These are phyloP conservation scores for Phyllotreta cruciferae DNA, from an alignment of 2,888 invertebrate species.

Conservation along the genomic window DNA sequence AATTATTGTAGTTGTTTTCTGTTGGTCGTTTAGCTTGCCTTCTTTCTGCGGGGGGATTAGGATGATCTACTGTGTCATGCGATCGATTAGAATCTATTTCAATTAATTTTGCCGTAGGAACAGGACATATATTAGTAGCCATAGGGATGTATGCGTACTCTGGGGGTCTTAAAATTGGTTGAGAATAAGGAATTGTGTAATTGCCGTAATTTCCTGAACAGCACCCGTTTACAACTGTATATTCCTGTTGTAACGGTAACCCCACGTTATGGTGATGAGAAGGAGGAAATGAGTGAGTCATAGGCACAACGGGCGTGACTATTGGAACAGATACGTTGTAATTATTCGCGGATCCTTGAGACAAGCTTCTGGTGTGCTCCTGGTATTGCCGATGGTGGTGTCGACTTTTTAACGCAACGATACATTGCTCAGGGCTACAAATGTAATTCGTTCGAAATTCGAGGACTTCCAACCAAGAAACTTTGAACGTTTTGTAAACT, in stretches of 20 bases:
- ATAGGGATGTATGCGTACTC: conserved; percentile 34
- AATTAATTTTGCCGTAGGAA: conserved; percentile 73
- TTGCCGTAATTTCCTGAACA: conserved; percentile 45
- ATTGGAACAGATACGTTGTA: conserved; percentile 33
- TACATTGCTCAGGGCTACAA: conserved; percentile 64
- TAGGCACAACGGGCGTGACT: conserved; percentile 41
- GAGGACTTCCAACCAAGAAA: conserved; percentile 73
- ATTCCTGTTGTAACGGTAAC: conserved; percentile 41
- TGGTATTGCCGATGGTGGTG: conserved; percentile 57
- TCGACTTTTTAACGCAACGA: conserved; percentile 61
- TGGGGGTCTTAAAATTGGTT: conserved; percentile 58
- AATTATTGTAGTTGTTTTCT: conserved; percentile 27
- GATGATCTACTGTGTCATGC: conserved; percentile 52
- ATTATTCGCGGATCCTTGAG: conserved; percentile 39
- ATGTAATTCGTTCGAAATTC: conserved; percentile 67
- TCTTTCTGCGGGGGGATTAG: conserved; percentile 7
- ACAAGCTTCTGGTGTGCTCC: conserved; percentile 48
- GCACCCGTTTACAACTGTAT: conserved; percentile 44
- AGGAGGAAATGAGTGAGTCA: conserved; percentile 52
- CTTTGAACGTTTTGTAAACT: conserved; percentile 64
- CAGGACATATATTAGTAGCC: conserved; percentile 59
- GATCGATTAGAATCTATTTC: conserved; percentile 66
- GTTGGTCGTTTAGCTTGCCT: conserved; percentile 31
- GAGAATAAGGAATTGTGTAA: conserved; percentile 41
- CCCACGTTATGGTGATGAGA: conserved; percentile 33